Evolutionary conservation across 2,888 invertebrate species (phyloP).

Genomic region (Papilio elwesi): DNA sequence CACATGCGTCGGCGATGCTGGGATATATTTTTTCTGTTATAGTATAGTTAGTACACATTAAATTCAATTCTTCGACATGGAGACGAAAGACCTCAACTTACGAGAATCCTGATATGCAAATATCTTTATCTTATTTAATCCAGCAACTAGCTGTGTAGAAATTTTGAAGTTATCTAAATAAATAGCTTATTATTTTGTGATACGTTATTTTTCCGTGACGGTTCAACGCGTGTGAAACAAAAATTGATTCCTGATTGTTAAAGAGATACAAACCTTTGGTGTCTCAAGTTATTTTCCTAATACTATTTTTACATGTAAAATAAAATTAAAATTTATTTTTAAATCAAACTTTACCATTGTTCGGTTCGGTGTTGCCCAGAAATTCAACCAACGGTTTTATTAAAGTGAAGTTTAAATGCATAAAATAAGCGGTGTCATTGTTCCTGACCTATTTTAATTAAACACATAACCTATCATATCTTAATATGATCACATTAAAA

Average conservation of each 20-base stretch:
- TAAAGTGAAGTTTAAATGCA: not conserved
- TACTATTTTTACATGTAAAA: not conserved
- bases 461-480: not conserved
- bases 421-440: not conserved
- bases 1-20: too few species aligned
- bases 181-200: too few species aligned
- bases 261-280: slow-evolving; percentile 8
- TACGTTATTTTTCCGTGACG: not conserved
- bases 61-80: too few species aligned
- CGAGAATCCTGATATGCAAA: too few species aligned
- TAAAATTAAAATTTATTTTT: not conserved
- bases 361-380: not conserved
- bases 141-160: too few species aligned
- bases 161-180: too few species aligned
- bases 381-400: not conserved
- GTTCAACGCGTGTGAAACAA: not conserved
- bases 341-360: not conserved
- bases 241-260: not conserved
- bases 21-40: too few species aligned
- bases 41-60: too few species aligned
- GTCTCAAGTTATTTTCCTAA: not conserved
- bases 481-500: not conserved
- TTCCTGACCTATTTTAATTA: not conserved
- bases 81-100: too few species aligned
- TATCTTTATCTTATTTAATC: too few species aligned